Evolutionary conservation across 2,888 invertebrate genomes (phyloP), one percentile per base, ranked within the genome.

Genomic region (Macropis europaea): DNA sequence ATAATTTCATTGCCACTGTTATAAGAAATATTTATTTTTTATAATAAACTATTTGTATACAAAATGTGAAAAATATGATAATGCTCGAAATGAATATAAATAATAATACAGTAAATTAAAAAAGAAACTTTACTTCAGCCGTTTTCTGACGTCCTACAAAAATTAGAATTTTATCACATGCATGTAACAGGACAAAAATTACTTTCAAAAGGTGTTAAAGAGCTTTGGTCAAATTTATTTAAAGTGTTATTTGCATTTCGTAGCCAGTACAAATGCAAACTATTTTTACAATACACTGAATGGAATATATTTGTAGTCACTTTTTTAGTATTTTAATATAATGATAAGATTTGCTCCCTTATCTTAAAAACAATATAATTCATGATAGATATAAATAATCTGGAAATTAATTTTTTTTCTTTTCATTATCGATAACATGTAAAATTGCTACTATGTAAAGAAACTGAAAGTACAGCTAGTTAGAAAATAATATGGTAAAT

Each of bases 151-250:
- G 36, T 22, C 3, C 34, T 4, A 40, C n/a, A 32, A 6, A 34
- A 54, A 30, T 38, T 42, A 34, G 15, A 5, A 47, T 15, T 28
- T 47, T 13, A 52, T 30, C n/a, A 52, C 9, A 45, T 4, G 11
- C 24, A 28, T 28, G 7, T 45, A 52, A 36, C 56, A 47, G 34
- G 45, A 67, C 9, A 43, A 56, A 15, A n/a, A 56, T 15, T 38
- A 40, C 7, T 40, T 53, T 57, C 24, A 68, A 64, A 32, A 11
- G 17, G 50, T 22, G 54, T 43, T 45, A 22, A 57, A 64, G 64
- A 64, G 54, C 50, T 67, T 73, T 77, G 50, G 59, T 78, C 52
- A 63, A 69, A 57, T 71, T 68, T 73, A 68, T 71, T 68, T 30
- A 15, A 59, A 52, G 13, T 30, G 13, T 40, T 11, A 38, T 50